These are phyloP conservation scores for Promerops cafer DNA, from an alignment of 2,113 vertebrate genomes.

Conservation along the genomic window DNA sequence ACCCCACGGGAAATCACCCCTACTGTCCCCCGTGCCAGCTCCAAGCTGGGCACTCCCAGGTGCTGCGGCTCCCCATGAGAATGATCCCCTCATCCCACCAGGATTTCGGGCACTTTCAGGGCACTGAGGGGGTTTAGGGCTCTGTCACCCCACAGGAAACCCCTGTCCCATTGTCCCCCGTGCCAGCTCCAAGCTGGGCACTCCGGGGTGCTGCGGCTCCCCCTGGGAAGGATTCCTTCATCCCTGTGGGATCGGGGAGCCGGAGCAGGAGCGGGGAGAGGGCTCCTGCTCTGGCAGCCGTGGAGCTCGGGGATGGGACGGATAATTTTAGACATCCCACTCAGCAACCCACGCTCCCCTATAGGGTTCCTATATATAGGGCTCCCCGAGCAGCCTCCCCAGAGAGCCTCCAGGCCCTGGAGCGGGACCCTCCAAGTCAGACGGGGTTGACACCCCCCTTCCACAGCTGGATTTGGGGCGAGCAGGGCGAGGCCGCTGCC, in stretches of 20 bases:
- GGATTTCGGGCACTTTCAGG: background rate
- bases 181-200: background rate
- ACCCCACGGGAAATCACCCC: background rate
- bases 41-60: no score
- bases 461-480: background rate
- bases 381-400: background rate
- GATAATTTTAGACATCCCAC: constrained; percentile 55
- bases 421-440: background rate
- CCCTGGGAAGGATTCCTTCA: background rate
- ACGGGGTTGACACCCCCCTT: rapidly evolving
- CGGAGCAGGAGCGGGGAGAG: background rate
- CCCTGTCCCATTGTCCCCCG: rapidly evolving
- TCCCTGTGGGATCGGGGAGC: background rate
- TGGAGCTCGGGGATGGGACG: background rate
- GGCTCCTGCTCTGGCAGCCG: background rate
- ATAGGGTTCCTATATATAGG: constrained; percentile 44
- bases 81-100: rapidly evolving
- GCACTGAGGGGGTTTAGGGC: background rate
- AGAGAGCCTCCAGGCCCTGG: background rate
- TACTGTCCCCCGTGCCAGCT: background rate
- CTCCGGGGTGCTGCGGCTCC: background rate
- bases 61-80: rapidly evolving
- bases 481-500: rapidly evolving
- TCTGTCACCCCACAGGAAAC: rapidly evolving
- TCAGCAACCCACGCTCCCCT: constrained; percentile 16